Evolutionary conservation across 2,888 invertebrate genomes (phyloP).

Genomic region (Deilephila elpenor): DNA sequence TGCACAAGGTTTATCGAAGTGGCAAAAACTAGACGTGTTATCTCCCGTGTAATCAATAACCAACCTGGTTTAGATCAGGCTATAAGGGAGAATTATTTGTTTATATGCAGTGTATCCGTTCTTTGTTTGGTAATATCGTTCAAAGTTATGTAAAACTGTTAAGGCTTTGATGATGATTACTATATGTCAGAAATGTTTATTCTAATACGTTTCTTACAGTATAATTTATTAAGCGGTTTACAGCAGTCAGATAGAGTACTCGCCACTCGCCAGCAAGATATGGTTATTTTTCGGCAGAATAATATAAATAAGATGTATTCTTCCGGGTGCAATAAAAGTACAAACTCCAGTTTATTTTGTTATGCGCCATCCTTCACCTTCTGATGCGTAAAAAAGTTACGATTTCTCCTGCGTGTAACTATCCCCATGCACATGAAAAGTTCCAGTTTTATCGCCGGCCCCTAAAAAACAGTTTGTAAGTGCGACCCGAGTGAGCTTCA

Average conservation of each 20-base stretch:
- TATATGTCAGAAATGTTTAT: too few relatives aligned
- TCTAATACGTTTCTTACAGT: too few relatives aligned
- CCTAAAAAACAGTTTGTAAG: conserved; percentile 13
- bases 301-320: neutral
- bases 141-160: too few relatives aligned
- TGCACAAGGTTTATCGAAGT: conserved; percentile 17
- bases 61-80: neutral
- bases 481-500: neutral
- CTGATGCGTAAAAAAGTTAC: neutral
- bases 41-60: neutral
- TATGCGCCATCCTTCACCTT: neutral
- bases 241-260: too few relatives aligned
- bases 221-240: too few relatives aligned
- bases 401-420: neutral
- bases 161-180: too few relatives aligned
- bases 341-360: neutral
- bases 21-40: neutral
- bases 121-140: too few relatives aligned
- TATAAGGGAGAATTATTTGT: neutral
- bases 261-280: neutral
- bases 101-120: too few relatives aligned
- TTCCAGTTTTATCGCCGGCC: neutral
- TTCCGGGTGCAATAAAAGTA: conserved; percentile 3
- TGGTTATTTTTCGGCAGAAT: neutral
- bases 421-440: neutral